Conservation (phyloP, 2,888 invertebrate genomes). For the Scaptomyza tumidula region DNA sequence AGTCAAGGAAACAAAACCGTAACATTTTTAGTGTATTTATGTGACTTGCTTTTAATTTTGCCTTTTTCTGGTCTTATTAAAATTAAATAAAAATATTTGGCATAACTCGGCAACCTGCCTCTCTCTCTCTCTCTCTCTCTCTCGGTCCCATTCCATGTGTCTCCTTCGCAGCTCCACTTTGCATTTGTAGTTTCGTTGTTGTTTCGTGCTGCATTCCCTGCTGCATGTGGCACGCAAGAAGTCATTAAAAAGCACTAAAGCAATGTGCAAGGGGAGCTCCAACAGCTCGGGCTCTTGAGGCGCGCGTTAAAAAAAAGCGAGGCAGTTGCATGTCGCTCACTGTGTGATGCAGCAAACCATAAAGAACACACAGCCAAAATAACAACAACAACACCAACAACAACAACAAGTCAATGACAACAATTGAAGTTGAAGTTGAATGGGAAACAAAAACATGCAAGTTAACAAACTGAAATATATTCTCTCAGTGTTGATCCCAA, state of each 20-base stretch:
- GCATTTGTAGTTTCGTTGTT: conserved; percentile 40
- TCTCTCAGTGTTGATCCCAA: conserved; percentile 20
- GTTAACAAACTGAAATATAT: conserved; percentile 41
- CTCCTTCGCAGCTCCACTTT: conserved; percentile 38
- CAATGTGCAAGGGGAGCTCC: conserved; percentile 35
- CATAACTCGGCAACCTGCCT: conserved; percentile 39
- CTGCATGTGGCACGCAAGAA: conserved; percentile 77
- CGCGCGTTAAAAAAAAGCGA: conserved; percentile 37
- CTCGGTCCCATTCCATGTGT: neutral
- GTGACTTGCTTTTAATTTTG: neutral
- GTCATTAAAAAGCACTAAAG: conserved; percentile 62
- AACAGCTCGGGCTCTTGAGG: conserved; percentile 30
- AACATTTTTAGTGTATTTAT: conserved; percentile 48
- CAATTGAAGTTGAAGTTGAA: conserved; percentile 1
- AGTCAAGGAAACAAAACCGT: conserved; percentile 41
- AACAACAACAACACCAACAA: conserved; percentile 1
- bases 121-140: neutral
- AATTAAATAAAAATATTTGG: conserved; percentile 59
- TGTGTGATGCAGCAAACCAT: conserved; percentile 60
- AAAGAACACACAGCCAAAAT: conserved; percentile 38
- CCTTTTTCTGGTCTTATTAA: conserved; percentile 43
- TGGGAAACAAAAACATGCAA: conserved; percentile 18
- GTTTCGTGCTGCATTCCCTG: conserved; percentile 31
- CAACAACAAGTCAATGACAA: conserved; percentile 51
- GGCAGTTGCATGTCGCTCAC: conserved; percentile 42